Evolutionary conservation across 1,140 invertebrate genomes (phyloP), one percentile per base, ranked within the genome.

Genomic region (Periplaneta americana): DNA sequence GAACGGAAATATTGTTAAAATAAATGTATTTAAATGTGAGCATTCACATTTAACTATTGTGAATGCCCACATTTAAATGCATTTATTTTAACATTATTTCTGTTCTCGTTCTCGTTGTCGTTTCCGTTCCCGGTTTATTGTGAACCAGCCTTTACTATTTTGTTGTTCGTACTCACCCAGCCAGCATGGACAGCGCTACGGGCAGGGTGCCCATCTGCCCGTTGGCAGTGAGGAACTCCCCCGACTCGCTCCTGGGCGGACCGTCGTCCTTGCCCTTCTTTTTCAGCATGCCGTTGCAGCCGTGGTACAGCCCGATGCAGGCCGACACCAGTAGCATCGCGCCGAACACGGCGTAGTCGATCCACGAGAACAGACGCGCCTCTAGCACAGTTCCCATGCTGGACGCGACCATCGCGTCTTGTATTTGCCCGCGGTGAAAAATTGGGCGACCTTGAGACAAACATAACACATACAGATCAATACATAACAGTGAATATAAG

Each of bases 301-400:
- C 89, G 85, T 89, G 89, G 81, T 87, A 90, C 10, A 90, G 74
- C 2, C 90, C 90, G 32, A 90, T 90, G 8, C 84, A 87, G 3
- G 88, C 84, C 9, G 88, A 89, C 5, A 86, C 83, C 1, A 82
- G 81, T 34, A 89, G 82, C 87, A 89, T 88, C 13, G 80, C 80
- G 33, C 83, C 84, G 79, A 88, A 87, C 17, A 88, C 86, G 15
- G 80, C 78, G 83, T 86, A 87, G 82, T 87, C 87, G 10, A 34
- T 75, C 83, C 81, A 83, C n/a, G 75, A 77, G 75, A 81, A 81
- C 3, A 57, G 9, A 9, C 31, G 75, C 33, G 31, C 33, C 31
- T 36, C 75, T 8, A 8, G 48, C 22, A 66, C n/a, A n/a, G 48
- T 18, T 18, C n/a, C 39, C 39, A 48, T 5, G 39, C 39, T 48